Conservation (phyloP, 2,113 vertebrate genomes). For the rat (Rattus norvegicus) region DNA sequence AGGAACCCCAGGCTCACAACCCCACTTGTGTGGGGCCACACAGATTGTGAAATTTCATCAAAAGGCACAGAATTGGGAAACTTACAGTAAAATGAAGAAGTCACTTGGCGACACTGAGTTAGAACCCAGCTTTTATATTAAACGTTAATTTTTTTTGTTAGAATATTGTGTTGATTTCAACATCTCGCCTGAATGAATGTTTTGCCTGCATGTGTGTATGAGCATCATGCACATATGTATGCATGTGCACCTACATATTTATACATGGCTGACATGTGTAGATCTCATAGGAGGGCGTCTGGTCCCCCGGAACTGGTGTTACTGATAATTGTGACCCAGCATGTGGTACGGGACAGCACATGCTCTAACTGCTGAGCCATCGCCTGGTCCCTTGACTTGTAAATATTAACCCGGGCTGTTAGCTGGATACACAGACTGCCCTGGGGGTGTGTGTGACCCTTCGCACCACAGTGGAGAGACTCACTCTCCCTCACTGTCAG, state of each 20-base stretch:
- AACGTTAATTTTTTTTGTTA: background rate
- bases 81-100: background rate
- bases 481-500: background rate
- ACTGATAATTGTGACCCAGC: background rate
- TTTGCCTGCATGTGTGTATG: background rate
- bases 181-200: background rate
- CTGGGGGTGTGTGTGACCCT: fast-evolving
- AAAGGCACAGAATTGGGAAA: background rate
- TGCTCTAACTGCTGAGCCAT: background rate
- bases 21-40: background rate
- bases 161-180: background rate
- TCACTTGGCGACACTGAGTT: background rate
- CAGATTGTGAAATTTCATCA: background rate
- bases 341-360: background rate
- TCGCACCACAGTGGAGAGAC: fast-evolving
- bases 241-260: background rate
- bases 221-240: background rate
- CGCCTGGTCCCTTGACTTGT: background rate
- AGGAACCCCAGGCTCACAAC: background rate
- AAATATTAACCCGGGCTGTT: background rate
- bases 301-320: background rate
- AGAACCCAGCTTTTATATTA: background rate
- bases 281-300: background rate
- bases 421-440: too few species aligned
- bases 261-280: background rate